A percentile compares a stretch with the other conserved stretches of the same genome.
Evolutionary conservation across 2,797 vertebrate species (phyloP).

Genomic region (Xerus rutilus): DNA sequence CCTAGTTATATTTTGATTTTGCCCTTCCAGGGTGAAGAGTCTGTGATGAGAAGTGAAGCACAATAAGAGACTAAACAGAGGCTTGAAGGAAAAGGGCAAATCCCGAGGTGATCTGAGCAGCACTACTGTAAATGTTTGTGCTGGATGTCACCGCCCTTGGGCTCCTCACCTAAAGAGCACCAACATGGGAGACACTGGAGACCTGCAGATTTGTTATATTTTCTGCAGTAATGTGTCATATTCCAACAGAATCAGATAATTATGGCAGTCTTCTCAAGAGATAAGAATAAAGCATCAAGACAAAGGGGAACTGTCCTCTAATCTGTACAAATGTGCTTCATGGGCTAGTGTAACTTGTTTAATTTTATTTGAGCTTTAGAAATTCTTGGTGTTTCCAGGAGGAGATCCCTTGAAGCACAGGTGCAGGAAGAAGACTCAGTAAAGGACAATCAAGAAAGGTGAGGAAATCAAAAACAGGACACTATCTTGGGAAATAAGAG

Average conservation of each 20-base stretch:
- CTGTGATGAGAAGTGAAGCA: not conserved
- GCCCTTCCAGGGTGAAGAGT: not conserved
- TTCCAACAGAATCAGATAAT: not conserved
- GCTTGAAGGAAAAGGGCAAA: not conserved
- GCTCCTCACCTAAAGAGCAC: not conserved
- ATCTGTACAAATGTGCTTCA: not conserved
- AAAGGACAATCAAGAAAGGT: not conserved
- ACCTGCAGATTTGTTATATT: not conserved
- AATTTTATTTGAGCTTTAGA: constrained; percentile 4
- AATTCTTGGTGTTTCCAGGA: constrained; percentile 52
- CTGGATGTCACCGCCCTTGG: not conserved
- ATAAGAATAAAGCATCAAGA: not conserved
- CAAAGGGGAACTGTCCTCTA: not conserved
- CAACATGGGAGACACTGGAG: not conserved
- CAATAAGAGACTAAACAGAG: not conserved
- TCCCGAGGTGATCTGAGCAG: not conserved
- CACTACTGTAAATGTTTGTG: not conserved
- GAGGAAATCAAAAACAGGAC: not conserved
- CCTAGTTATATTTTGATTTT: not conserved
- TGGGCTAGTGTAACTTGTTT: not conserved
- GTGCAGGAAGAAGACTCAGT: not conserved
- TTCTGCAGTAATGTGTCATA: not conserved
- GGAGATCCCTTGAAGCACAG: not conserved
- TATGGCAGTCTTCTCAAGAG: not conserved
- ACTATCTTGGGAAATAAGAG: not conserved